Evolutionary conservation across 2,797 vertebrate genomes (phyloP), one percentile per base, ranked within the genome.

Genomic region (Emydoidea blandingii): DNA sequence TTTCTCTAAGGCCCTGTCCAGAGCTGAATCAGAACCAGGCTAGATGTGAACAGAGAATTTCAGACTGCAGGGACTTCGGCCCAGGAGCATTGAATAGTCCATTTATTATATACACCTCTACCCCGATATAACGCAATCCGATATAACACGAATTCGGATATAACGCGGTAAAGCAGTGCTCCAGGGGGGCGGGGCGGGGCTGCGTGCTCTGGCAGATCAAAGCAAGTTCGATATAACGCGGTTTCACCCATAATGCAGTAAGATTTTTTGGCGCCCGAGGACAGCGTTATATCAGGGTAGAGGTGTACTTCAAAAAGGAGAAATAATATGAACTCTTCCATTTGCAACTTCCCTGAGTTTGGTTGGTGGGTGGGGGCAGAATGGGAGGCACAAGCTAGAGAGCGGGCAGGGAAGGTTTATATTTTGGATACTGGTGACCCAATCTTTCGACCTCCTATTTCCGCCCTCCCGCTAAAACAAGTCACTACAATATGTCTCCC

Each of bases 371-470:
- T 78, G 8, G 14, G 27, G 74, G 15, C 90, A 37, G 27, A 47
- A 21, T 15, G 34, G 79, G 25, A 79, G 15, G 34, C 37, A 57
- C 0, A 2, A 85, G 74, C 1, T 0, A 37, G 49, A 79, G 87
- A 88, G 10, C 37, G 78, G 74, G 14, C 44, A 29, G 27, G 47
- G 44, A 94, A 92, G 93, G 86, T 92, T 83, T 79, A 83, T 95
- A 92, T 94, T 87, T 95, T 93, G n/a, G 52, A 44, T 5, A 29
- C 25, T 74, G 41, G 37, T 44, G 37, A 50, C 41, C 44, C 5
- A 19, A 76, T 53, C 21, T 65, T 31, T 44, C n/a, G 62, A 74
- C 23, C 47, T 49, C 53, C 11, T 23, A 18, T 83, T 23, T 34
- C 23, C 4, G 1, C 12, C 5, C 49, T 18, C 15, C 4, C 5